Base-by-base conservation (phyloP, 30 jellyfish, hydroid and myxozoan genomes). In the Aurelia coerulea region DNA sequence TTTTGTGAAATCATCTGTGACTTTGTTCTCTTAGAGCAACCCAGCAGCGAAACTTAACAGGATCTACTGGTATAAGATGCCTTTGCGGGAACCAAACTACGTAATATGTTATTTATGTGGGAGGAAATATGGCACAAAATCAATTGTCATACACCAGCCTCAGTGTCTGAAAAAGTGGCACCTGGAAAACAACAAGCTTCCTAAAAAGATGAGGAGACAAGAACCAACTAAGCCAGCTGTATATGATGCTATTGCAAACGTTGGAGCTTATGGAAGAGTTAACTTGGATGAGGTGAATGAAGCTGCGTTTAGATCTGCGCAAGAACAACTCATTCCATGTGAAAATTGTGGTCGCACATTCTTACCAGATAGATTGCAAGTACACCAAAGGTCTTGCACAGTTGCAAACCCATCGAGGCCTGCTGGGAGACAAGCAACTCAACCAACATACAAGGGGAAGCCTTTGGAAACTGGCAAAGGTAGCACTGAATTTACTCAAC, bases 21-120 rank as follows among this genome's bases (percentile, higher is more conserved):
- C 29, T 23, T 23, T 23, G 29, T 23, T 23, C 0, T 23, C 11
- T 46, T 46, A 4, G 56, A 9, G 56, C 56, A 23, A 23, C 29
- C 29, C 0, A 23, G 29, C 29, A 23, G 29, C 29, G 29, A 23
- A 23, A 23, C 29, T 23, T 23, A 46, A 46, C 0, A 46, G 3
- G 76, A 65, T 15, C 41, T 14, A 46, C 15, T 65, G 35, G 3
- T 65, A 23, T 18, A 73, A 59, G 50, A 78, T 76, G 90, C 92
- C 97, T 51, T 69, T 79, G 51, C 58, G 83, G 75, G 95, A 84
- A 31, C 90, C 98, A 12, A 97, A 94, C 8, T 92, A 92, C 62
- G 98, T 92, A 14, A 92, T 92, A 17, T 92, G 98, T 79, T 92
- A 92, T 79, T 63, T 92, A 65, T 92, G 98, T 76, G 98, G 98